Base-by-base conservation (phyloP, 2,113 vertebrate genomes). In the Rostratula benghalensis region DNA sequence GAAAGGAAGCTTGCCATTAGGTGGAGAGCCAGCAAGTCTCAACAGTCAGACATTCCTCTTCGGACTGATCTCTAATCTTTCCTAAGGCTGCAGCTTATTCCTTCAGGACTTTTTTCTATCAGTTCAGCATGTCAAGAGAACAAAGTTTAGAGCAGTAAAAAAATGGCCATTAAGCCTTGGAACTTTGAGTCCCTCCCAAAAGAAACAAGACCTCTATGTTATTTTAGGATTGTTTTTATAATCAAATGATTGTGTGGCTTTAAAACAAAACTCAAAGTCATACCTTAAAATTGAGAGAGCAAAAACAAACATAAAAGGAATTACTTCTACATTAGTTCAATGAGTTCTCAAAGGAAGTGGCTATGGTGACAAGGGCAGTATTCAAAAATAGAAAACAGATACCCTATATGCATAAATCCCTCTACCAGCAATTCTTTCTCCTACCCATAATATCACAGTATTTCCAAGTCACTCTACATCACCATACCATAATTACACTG, bases 221-320 rank as follows among this genome's bases (percentile, higher is more conserved):
- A 81, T 95, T 87, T 93, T 83, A 87, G 83, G 56, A 60, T 22
- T 78, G 64, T 18, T 94, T 92, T 92, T 84, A 74, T 51, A 94
- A 92, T 63, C 50, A 63, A 77, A 63, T 17, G 25, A 54, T 69
- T 93, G 61, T 70, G 50, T 4, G 10, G 33, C 57, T 83, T 92
- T 45, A 76, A 90, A 90, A 77, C 20, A 81, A 89, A 90, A 31
- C n/a, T 57, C 74, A 65, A 70, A 93, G 46, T 20, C n/a, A 14
- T 61, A 73, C 14, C 45, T 74, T 83, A 83, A 73, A 61, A 73
- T 93, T 68, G 69, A 75, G 53, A 43, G 21, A 70, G 18, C 8
- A 75, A 83, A 89, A 89, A 15, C n/a, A 79, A 75, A 69, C 31
- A 18, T 25, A 65, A 67, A 83, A 60, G 37, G 14, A 75, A 21